Percentiles rank a stretch among this genome's conserved stretches.
phyloP scores from a whole-genome alignment of 2,888 invertebrate species.

The Fragum whitleyi region DNA sequence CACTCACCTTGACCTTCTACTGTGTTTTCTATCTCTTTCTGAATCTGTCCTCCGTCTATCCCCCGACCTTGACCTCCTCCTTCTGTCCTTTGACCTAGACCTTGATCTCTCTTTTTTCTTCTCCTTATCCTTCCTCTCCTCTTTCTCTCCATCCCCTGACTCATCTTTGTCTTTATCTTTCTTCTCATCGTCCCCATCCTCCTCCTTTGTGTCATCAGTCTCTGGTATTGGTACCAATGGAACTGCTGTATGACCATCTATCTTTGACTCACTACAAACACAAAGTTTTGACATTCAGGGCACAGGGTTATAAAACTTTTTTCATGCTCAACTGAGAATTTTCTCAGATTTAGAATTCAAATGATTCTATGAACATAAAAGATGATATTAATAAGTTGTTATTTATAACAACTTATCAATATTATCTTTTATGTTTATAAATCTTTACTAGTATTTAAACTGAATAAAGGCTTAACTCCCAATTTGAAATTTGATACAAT shows the following conservation, averaged over 20 bases:
- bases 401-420: no score
- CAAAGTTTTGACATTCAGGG: no score
- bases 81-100: constrained; percentile 66
- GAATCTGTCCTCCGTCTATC: constrained; percentile 35
- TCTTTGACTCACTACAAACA: constrained; percentile 15
- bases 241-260: constrained; percentile 54
- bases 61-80: constrained; percentile 49
- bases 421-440: no score
- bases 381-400: no score
- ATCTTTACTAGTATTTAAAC: no score
- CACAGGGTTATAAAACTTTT: no score
- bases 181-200: constrained; percentile 49
- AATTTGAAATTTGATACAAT: no score
- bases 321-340: no score
- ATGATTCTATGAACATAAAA: no score
- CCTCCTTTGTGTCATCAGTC: constrained; percentile 36
- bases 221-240: constrained; percentile 42
- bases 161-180: constrained; percentile 48
- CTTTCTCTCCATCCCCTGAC: constrained; percentile 6
- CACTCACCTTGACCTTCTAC: constrained; percentile 55
- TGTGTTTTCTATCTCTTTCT: constrained; percentile 55
- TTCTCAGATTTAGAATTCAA: no score
- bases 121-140: constrained; percentile 45
- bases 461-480: no score
- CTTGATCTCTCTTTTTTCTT: constrained; percentile 55